Base-by-base conservation (phyloP, 2,888 invertebrate genomes). In the Seira sanloemensis region DNA sequence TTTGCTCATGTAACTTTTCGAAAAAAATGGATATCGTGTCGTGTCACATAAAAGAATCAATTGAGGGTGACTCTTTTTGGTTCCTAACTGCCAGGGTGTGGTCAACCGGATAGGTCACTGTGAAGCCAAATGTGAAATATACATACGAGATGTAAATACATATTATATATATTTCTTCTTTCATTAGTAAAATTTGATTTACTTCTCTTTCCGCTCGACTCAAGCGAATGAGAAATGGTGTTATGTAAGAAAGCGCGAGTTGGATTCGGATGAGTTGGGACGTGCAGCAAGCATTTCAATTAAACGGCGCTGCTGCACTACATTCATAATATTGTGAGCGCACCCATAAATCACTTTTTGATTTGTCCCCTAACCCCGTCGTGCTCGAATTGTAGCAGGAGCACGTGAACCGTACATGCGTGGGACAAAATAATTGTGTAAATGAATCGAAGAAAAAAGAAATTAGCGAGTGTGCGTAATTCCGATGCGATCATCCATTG, bases 21-120 rank as follows among this genome's bases (percentile, higher is more conserved):
- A 7, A 18, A 25, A 19, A 27, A 68, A 67, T 26, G 37, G 26
- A 80, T 46, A 21, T 27, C 68, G 62, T 78, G 65, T 78, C 75
- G 12, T 37, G 5, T 12, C 37, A n/a, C n/a, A 74, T 12, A 65
- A 1, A 27, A 9, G 18, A 26, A 77, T 27, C 21, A 62, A 62
- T 46, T 62, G 78, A 37, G 37, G 12, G 37, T 37, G 37, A 37
- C 37, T 69, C 37, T 78, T 78, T 72, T 75, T 74, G 74, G 80
- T 74, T 81, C 46, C 23, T 67, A 50, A 25, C 16, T 9, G 66
- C 65, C 19, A 12, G 69, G 71, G 65, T 71, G 78, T 75, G 80
- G 80, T 75, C 75, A 75, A 75, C 69, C 74, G 62, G 75, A 74
- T 54, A 81, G 75, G 80, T 81, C 80, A 67, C 69, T 25, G 25